Base-by-base conservation (phyloP, 2,113 vertebrate species). In the Trochalopteron elliotii region DNA sequence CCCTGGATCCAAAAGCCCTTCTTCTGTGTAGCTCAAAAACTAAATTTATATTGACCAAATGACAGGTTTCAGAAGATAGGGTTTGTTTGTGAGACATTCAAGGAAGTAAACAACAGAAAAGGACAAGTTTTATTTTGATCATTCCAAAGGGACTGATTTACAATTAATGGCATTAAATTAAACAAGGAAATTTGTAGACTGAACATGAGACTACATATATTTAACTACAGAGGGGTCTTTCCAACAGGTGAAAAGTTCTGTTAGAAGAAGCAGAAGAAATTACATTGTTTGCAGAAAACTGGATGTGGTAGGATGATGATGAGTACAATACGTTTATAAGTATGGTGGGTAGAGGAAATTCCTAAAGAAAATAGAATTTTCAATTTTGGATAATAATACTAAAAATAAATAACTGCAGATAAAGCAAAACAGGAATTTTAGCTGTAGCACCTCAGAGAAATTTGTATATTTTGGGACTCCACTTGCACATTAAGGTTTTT, bases 31-130 rank as follows among this genome's bases (percentile, higher is more conserved):
- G 33, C 15, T 35, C 50, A 76, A 86, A 95, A 94, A 25, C 20
- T 69, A 84, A 71, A 87, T 80, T 83, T 45, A 33, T 74, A 91
- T 91, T 89, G 81, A 91, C 55, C 72, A 85, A 88, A 74, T 39
- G 75, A 70, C 35, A 87, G 15, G 7, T 82, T 87, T 94, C 37
- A 87, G 83, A 74, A 76, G 35, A n/a, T 0, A 39, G 18, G 16
- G 27, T 28, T 68, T 47, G 9, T 44, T 77, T 68, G 45, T 65
- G 37, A 74, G 33, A 74, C 33, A 84, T 68, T 92, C 15, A 47
- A 92, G 42, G 15, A 83, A 89, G 5, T 45, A 94, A 89, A 64
- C 12, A 87, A 19, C 15, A 56, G 40, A 68, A 90, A 83, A 70
- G 2, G 12, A 59, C 12, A 83, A 59, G 11, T 5, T 72, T 87